These are phyloP conservation scores for Hormaphis cornu DNA, from an alignment of 1,140 invertebrate species.

Conservation along the genomic window DNA sequence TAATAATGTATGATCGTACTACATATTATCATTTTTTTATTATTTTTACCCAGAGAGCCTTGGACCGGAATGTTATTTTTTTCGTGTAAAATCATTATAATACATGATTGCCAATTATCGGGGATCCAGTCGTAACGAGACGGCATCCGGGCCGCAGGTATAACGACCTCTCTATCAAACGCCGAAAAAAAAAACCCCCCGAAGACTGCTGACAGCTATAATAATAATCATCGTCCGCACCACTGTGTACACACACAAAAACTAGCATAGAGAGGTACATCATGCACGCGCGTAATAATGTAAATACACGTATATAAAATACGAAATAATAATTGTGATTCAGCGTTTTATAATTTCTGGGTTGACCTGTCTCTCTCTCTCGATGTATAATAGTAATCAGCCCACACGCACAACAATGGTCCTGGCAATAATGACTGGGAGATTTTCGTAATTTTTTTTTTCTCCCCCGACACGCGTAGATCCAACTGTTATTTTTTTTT, in stretches of 20 bases:
- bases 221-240: conserved; percentile 16
- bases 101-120: conserved; percentile 31
- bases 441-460: conserved; percentile 8
- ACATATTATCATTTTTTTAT: too few relatives aligned
- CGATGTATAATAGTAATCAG: too few relatives aligned
- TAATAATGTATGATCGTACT: neutral
- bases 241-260: too few relatives aligned
- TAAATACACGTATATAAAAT: conserved; percentile 31
- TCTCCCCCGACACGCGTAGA: neutral
- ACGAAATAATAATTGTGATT: conserved; percentile 27
- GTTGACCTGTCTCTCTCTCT: conserved; percentile 27
- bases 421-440: conserved; percentile 30
- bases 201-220: conserved; percentile 21
- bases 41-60: conserved; percentile 8
- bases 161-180: conserved; percentile 31
- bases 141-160: conserved; percentile 20
- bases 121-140: conserved; percentile 31
- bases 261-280: too few relatives aligned
- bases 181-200: conserved; percentile 3
- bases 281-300: conserved; percentile 24
- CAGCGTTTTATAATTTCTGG: conserved; percentile 30
- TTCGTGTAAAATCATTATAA: conserved; percentile 30
- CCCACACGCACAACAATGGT: conserved; percentile 30
- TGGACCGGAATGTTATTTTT: conserved; percentile 18
- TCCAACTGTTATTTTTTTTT: too few relatives aligned